A percentile compares a stretch with the other conserved stretches of the same genome.
Evolutionary conservation across 2,888 invertebrate genomes (phyloP).

Genomic region (Agonopterix arenella): DNA sequence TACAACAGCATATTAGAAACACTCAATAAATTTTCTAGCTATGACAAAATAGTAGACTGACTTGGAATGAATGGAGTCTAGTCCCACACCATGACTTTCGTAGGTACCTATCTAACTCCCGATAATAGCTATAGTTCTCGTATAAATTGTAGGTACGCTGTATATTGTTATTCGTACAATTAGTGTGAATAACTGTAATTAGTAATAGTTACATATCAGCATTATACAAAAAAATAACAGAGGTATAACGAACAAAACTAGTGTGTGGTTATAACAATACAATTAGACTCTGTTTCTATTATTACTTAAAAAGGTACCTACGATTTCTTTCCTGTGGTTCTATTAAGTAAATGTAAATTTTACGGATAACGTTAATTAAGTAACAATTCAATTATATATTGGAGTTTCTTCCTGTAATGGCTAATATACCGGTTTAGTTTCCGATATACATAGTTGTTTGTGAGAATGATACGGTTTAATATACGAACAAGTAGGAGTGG

Average conservation of each 20-base stretch:
- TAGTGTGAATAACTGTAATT: too few species aligned
- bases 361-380: constrained; percentile 37
- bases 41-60: constrained; percentile 15
- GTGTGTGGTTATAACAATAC: too few species aligned
- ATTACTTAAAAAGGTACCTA: too few species aligned
- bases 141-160: too few species aligned
- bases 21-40: constrained; percentile 32
- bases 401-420: constrained; percentile 30
- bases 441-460: constrained; percentile 15
- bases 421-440: constrained; percentile 20
- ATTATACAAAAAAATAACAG: too few species aligned
- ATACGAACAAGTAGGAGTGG: constrained; percentile 4
- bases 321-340: constrained; percentile 4
- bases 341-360: constrained; percentile 10
- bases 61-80: constrained; percentile 4
- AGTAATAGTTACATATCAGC: too few species aligned
- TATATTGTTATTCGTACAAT: too few species aligned
- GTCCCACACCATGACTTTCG: not conserved
- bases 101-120: too few species aligned
- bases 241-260: too few species aligned
- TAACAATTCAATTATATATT: constrained; percentile 30
- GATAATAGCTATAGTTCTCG: too few species aligned
- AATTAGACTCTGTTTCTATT: too few species aligned
- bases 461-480: constrained; percentile 11
- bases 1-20: constrained; percentile 29